These are phyloP conservation scores for Atherix ibis DNA, from an alignment of 2,888 invertebrate genomes.

Conservation along the genomic window DNA sequence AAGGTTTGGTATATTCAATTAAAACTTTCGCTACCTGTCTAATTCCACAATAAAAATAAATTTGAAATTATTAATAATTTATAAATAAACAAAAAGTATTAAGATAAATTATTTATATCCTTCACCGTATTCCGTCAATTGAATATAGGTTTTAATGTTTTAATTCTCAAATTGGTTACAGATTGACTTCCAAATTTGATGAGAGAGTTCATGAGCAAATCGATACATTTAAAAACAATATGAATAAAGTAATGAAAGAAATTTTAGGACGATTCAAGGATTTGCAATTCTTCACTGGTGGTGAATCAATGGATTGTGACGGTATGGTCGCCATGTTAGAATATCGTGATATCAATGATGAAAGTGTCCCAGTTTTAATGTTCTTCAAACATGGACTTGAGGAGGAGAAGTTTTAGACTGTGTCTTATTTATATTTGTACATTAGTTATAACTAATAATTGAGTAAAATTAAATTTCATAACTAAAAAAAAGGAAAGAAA, in stretches of 20 bases:
- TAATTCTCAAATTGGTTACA: too few species aligned
- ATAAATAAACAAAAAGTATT: too few species aligned
- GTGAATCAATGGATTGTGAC: constrained; percentile 86
- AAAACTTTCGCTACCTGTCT: too few species aligned
- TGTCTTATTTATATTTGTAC: constrained; percentile 4
- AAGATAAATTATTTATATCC: too few species aligned
- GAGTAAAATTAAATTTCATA: too few species aligned
- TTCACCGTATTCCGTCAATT: too few species aligned
- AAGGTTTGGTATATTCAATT: too few species aligned
- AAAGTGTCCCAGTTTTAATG: constrained; percentile 75
- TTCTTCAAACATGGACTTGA: constrained; percentile 91
- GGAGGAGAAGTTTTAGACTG: constrained; percentile 78
- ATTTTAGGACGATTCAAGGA: constrained; percentile 82
- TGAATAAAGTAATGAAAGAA: constrained; percentile 88
- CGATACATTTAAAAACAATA: constrained; percentile 75
- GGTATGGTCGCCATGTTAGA: constrained; percentile 89
- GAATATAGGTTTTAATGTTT: too few species aligned
- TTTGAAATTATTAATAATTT: too few species aligned
- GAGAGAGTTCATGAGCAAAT: constrained; percentile 71
- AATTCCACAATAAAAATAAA: too few species aligned
- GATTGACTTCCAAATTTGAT: constrained; percentile 66
- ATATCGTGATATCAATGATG: constrained; percentile 77
- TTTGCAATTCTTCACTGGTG: constrained; percentile 81
- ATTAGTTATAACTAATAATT: too few species aligned
- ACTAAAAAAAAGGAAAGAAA: too few species aligned